These are phyloP conservation scores for Chelonoidis abingdonii DNA, from an alignment of 2,113 vertebrate species.

Conservation along the genomic window DNA sequence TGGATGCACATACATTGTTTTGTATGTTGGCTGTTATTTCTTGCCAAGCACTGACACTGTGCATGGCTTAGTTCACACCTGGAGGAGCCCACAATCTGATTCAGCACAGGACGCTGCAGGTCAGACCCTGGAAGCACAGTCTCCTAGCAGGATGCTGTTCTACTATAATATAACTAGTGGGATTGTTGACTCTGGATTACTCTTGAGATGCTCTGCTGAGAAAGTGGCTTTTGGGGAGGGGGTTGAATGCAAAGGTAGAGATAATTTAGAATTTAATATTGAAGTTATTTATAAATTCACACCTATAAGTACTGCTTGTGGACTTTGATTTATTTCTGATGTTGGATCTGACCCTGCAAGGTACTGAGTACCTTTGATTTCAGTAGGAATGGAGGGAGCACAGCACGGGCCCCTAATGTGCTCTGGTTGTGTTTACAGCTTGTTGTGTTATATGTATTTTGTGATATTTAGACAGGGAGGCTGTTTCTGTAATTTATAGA, in stretches of 20 bases:
- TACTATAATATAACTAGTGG: neutral
- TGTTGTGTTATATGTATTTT: slow-evolving; percentile 14
- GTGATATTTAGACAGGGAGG: slow-evolving; percentile 41
- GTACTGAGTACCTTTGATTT: neutral
- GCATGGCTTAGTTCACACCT: neutral
- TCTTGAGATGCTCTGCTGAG: neutral
- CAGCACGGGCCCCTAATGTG: neutral
- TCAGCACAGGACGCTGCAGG: neutral
- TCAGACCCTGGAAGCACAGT: neutral
- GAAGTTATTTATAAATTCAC: neutral
- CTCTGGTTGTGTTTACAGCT: neutral
- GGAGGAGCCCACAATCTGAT: neutral
- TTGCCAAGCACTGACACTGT: neutral
- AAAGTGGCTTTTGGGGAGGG: neutral
- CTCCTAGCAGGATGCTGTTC: neutral
- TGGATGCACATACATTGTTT: neutral
- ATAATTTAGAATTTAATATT: neutral
- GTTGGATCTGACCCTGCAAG: neutral
- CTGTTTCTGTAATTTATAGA: slow-evolving; percentile 32
- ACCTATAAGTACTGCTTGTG: neutral
- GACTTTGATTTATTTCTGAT: neutral
- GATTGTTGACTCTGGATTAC: neutral
- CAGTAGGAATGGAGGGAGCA: neutral
- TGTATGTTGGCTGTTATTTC: neutral
- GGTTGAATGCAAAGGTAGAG: neutral